Percentiles rank a stretch among this genome's conserved stretches.
Evolutionary conservation across 1,140 invertebrate species (phyloP).

Genomic region (Apocrypta bakeri): DNA sequence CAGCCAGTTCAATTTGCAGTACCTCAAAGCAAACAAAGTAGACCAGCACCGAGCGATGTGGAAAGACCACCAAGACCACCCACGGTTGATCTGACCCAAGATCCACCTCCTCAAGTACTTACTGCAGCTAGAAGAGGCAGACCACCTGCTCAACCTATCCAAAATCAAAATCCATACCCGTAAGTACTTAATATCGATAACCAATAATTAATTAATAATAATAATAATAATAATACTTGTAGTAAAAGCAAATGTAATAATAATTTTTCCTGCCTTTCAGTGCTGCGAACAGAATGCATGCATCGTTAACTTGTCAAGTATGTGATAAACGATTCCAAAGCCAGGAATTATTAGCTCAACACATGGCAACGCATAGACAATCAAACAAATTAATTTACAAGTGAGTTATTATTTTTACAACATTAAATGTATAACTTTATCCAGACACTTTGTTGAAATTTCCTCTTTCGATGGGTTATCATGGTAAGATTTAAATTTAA

Average conservation of each 20-base stretch:
- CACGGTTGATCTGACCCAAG: slow-evolving; percentile 77
- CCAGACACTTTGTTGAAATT: no score
- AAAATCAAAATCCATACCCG: background rate
- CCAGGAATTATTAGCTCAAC: slow-evolving; percentile 73
- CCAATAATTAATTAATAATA: slow-evolving; percentile 37
- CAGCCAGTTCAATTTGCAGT: slow-evolving; percentile 71
- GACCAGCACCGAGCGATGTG: slow-evolving; percentile 63
- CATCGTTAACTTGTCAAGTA: slow-evolving; percentile 71
- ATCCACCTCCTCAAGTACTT: slow-evolving; percentile 62
- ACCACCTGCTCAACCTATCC: slow-evolving; percentile 56
- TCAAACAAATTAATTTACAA: slow-evolving; percentile 73
- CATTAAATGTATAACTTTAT: no score
- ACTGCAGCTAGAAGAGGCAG: slow-evolving; percentile 65
- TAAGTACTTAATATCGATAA: slow-evolving; percentile 48
- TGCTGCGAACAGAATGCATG: slow-evolving; percentile 38
- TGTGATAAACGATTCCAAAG: slow-evolving; percentile 75
- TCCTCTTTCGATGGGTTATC: no score
- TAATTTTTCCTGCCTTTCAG: background rate
- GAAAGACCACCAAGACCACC: slow-evolving; percentile 75
- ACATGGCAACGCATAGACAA: slow-evolving; percentile 72
- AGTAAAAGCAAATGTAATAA: background rate
- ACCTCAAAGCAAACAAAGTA: slow-evolving; percentile 70
- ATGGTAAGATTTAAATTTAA: no score
- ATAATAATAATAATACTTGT: slow-evolving; percentile 5
- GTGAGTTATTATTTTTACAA: slow-evolving; percentile 59